These are phyloP conservation scores for Sialia sialis DNA, from an alignment of 2,113 vertebrate species.

Conservation along the genomic window DNA sequence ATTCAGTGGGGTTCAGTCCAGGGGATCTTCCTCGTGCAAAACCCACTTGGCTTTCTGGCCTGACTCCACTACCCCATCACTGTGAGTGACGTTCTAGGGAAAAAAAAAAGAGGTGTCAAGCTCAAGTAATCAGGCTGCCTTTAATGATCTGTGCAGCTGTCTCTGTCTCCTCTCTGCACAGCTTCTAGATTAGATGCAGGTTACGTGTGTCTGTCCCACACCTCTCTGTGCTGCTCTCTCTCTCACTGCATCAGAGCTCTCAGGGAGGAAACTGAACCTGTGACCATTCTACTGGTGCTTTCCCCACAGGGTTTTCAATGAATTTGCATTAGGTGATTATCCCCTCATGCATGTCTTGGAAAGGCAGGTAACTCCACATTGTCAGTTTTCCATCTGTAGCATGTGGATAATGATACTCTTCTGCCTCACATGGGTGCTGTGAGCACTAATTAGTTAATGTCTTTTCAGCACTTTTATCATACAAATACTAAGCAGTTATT, in stretches of 20 bases:
- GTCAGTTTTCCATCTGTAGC: constrained; percentile 59
- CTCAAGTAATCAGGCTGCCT: neutral
- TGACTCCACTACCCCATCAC: neutral
- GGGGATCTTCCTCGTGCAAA: neutral
- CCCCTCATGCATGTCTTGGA: constrained; percentile 23
- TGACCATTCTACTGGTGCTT: neutral
- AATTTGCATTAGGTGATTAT: constrained; percentile 41
- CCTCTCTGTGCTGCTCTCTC: neutral
- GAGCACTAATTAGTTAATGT: constrained; percentile 68
- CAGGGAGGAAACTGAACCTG: neutral
- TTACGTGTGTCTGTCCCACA: neutral
- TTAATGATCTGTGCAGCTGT: neutral
- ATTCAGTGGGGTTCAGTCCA: neutral
- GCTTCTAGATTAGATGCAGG: neutral
- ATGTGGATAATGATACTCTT: constrained; percentile 61
- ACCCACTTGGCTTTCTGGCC: neutral
- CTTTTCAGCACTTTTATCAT: constrained; percentile 55
- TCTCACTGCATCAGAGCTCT: neutral
- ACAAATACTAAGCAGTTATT: constrained; percentile 51
- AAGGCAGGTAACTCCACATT: constrained; percentile 51
- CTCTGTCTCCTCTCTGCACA: neutral
- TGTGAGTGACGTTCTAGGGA: neutral
- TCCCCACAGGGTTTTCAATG: neutral
- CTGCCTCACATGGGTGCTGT: constrained; percentile 61
- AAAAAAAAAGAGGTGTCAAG: neutral